phyloP scores from a whole-genome alignment of 2,113 vertebrate species.

The Mobula birostris region DNA sequence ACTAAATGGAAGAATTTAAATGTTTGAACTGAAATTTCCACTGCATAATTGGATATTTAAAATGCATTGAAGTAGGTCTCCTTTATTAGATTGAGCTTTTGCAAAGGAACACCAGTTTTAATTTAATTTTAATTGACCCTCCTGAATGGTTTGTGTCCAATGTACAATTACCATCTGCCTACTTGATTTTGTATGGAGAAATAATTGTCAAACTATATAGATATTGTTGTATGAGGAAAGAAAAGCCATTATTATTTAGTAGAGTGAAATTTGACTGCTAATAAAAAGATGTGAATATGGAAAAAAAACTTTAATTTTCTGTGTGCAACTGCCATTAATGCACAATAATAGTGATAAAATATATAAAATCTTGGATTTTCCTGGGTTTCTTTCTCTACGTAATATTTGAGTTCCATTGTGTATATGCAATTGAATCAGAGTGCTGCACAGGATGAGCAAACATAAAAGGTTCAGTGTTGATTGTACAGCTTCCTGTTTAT shows the following conservation, averaged over 20 bases:
- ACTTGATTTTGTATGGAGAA: background rate
- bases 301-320: too few relatives aligned
- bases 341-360: background rate
- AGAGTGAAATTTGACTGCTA: background rate
- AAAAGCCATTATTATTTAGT: background rate
- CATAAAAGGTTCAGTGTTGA: background rate
- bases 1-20: background rate
- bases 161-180: background rate
- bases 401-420: background rate
- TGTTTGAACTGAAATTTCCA: background rate
- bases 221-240: background rate
- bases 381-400: background rate
- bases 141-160: background rate
- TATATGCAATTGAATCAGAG: background rate
- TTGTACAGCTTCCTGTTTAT: background rate
- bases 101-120: background rate
- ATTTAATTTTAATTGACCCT: background rate
- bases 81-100: background rate
- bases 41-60: slow-evolving; percentile 13
- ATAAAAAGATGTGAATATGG: background rate
- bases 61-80: background rate
- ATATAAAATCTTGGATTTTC: background rate
- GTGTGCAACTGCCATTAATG: too few relatives aligned
- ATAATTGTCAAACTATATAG: background rate
- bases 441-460: background rate